phyloP scores from a whole-genome alignment of 2,888 invertebrate genomes.

The Caenorhabditis sp. region DNA sequence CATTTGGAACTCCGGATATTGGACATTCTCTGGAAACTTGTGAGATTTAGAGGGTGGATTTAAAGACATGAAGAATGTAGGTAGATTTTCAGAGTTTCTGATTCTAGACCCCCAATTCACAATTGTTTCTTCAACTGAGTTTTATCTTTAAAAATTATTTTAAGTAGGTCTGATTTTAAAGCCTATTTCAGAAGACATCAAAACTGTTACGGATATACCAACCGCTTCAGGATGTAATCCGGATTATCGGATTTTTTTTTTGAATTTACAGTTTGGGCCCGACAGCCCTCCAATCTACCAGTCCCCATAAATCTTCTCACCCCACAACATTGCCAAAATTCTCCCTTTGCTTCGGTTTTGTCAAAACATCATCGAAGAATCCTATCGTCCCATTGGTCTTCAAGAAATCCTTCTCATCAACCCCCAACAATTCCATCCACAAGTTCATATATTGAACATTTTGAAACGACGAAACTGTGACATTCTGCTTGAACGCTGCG shows the following conservation, averaged over 20 bases:
- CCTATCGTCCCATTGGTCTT: slow-evolving; percentile 63
- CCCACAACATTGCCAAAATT: slow-evolving; percentile 8
- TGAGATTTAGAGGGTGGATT: not conserved
- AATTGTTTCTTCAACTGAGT: too few relatives aligned
- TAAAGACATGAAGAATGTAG: too few relatives aligned
- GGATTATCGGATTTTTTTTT: too few relatives aligned
- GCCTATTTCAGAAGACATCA: too few relatives aligned
- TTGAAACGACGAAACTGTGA: slow-evolving; percentile 59
- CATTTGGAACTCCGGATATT: slow-evolving; percentile 13
- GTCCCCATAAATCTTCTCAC: not conserved
- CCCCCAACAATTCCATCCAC: slow-evolving; percentile 40
- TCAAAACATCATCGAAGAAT: slow-evolving; percentile 43
- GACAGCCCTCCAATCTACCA: too few relatives aligned
- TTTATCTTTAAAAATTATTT: too few relatives aligned
- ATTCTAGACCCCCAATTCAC: too few relatives aligned
- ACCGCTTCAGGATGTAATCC: too few relatives aligned
- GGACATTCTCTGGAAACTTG: slow-evolving; percentile 26
- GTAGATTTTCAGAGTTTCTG: too few relatives aligned
- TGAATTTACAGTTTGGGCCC: too few relatives aligned
- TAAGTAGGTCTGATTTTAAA: too few relatives aligned
- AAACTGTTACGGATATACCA: too few relatives aligned
- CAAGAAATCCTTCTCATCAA: slow-evolving; percentile 31
- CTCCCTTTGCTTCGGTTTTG: slow-evolving; percentile 17
- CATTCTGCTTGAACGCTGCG: slow-evolving; percentile 55
- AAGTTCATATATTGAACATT: slow-evolving; percentile 66